These are phyloP conservation scores for Esox masquinongy DNA, from an alignment of 2,797 vertebrate genomes.

Conservation along the genomic window DNA sequence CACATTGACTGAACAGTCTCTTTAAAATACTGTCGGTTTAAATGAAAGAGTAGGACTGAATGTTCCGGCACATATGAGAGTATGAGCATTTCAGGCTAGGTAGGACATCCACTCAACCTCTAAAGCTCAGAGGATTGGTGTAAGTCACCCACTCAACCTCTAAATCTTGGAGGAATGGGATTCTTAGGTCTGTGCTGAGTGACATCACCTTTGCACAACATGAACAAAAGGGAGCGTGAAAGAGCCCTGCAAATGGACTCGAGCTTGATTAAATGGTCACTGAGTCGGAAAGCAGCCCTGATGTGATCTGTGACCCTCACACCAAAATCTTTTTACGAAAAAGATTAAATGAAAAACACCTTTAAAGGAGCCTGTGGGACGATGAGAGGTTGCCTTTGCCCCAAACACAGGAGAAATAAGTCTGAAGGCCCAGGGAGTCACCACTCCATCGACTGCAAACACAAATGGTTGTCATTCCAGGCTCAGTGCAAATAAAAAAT, in stretches of 20 bases:
- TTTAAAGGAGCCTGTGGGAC: constrained; percentile 74
- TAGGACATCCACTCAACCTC: constrained; percentile 60
- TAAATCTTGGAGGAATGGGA: constrained; percentile 70
- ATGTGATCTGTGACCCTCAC: constrained; percentile 85
- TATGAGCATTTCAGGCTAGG: background rate
- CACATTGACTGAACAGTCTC: background rate
- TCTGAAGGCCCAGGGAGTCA: constrained; percentile 50
- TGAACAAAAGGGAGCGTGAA: constrained; percentile 79
- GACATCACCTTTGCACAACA: constrained; percentile 79
- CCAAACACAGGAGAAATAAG: constrained; percentile 59
- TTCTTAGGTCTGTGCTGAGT: constrained; percentile 64
- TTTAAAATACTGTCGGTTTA: background rate
- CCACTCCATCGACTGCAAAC: constrained; percentile 40
- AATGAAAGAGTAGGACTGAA: background rate
- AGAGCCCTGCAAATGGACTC: constrained; percentile 76
- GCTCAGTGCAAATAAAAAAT: background rate
- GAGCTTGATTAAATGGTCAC: constrained; percentile 91
- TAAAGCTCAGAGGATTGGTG: constrained; percentile 68
- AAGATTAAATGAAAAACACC: constrained; percentile 84
- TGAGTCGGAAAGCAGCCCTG: constrained; percentile 89
- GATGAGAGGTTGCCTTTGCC: constrained; percentile 69
- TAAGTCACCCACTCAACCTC: constrained; percentile 68
- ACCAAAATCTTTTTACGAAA: constrained; percentile 76
- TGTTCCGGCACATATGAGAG: background rate
- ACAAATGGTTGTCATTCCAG: constrained; percentile 9